Evolutionary conservation across 2,113 vertebrate species (phyloP).

Genomic region (Erythrocercus mccallii): DNA sequence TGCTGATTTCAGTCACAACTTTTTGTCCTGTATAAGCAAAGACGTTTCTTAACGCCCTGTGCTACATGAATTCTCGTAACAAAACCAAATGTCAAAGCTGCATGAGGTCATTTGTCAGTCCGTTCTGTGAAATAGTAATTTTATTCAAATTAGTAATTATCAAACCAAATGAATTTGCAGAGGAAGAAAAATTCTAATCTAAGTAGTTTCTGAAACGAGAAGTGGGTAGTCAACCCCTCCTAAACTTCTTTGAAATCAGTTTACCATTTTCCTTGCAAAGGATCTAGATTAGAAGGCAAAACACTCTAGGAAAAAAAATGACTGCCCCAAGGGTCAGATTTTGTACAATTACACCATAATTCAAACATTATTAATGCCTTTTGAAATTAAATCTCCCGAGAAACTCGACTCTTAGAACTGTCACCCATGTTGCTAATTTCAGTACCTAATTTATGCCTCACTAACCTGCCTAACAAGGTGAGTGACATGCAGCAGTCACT

Average conservation of each 20-base stretch:
- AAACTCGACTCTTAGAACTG: background rate
- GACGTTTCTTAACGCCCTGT: background rate
- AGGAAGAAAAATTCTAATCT: background rate
- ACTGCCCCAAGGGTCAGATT: background rate
- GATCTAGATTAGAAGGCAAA: background rate
- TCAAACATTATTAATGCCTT: slow-evolving; percentile 11
- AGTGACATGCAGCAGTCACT: slow-evolving; percentile 49
- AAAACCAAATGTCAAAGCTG: background rate
- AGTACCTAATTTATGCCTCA: slow-evolving; percentile 43
- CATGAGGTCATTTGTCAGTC: background rate
- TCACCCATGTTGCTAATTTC: slow-evolving; percentile 53
- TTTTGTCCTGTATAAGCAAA: background rate
- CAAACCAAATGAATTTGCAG: background rate
- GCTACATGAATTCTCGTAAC: background rate
- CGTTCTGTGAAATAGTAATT: background rate
- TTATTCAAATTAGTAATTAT: background rate
- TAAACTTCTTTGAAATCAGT: background rate
- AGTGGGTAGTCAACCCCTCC: background rate
- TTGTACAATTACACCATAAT: background rate
- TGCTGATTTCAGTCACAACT: background rate
- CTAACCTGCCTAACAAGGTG: slow-evolving; percentile 45
- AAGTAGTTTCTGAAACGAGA: background rate
- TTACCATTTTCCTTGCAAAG: background rate
- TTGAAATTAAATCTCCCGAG: slow-evolving; percentile 13
- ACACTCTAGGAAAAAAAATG: background rate